These are phyloP conservation scores for Phymorhynchus buccinoides DNA, from an alignment of 1,140 invertebrate genomes.

Conservation along the genomic window DNA sequence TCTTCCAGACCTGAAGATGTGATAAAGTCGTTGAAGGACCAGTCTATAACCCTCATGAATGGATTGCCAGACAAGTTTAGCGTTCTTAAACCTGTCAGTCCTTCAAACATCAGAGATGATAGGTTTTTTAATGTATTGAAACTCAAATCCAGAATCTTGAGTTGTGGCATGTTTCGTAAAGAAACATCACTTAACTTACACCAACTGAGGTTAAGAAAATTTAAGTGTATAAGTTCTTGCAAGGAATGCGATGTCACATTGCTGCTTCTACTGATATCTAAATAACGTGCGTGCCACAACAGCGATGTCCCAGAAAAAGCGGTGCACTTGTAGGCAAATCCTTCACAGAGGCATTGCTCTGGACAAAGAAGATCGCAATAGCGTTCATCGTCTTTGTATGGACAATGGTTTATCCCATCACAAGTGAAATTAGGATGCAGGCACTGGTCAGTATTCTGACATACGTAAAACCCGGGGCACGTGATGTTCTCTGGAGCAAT, in stretches of 20 bases:
- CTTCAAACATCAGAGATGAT: constrained; percentile 14
- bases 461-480: constrained; percentile 32
- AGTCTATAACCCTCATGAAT: constrained; percentile 39
- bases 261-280: neutral
- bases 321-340: constrained; percentile 30
- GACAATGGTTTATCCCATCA: constrained; percentile 41
- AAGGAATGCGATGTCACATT: neutral
- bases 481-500: constrained; percentile 7
- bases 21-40: constrained; percentile 29
- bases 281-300: constrained; percentile 19
- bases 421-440: constrained; percentile 36
- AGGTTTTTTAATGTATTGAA: constrained; percentile 27
- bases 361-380: constrained; percentile 32
- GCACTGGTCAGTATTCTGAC: constrained; percentile 30
- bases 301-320: neutral
- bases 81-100: constrained; percentile 12
- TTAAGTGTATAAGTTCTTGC: neutral
- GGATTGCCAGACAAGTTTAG: constrained; percentile 42
- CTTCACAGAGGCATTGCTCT: constrained; percentile 26
- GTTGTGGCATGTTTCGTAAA: neutral
- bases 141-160: constrained; percentile 39
- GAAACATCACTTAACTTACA: neutral
- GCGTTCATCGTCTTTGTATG: constrained; percentile 41
- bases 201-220: constrained; percentile 32
- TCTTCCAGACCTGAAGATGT: constrained; percentile 26